Base-by-base conservation (phyloP, 2,797 vertebrate species). In the Enteromius paludinosus region DNA sequence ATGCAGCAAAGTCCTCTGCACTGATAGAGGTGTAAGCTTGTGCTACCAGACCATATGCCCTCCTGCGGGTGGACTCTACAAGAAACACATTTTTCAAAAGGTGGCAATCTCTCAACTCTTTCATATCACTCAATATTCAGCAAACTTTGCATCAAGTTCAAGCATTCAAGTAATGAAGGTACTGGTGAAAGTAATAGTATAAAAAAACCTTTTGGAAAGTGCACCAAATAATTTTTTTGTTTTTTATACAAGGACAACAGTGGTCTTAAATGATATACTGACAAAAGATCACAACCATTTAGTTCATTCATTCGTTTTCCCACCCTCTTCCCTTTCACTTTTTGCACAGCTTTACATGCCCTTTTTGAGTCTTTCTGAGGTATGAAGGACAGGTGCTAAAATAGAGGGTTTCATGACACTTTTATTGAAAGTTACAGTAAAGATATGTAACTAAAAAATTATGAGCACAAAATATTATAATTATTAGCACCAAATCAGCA, bases 21-120 rank as follows among this genome's bases (percentile, higher is more conserved):
- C 95, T 87, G 88, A 99, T 98, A 38, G 98, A 99, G 15, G 98
- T 98, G 87, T 99, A 99, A 0, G 97, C 98, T 91, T 99, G 98
- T 3, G 98, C 97, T 85, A 99, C 98, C 45, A 99, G 92, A 5
- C 94, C 89, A 75, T 99, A 98, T 0, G 98, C 98, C 52, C 97
- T 91, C 68, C 96, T 95, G 80, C 97, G 93, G 0, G 97, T 99
- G 3, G 96, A 95, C 89, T 99, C 96, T 97, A 64, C 2, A n/a
- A 66, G 25, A 45, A 82, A 75, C 23, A 66, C 12, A 23, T 41
- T 59, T 30, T 74, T 41, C 5, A 45, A 77, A 23, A 45, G 23
- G 10, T 77, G 70, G 17, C 9, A n/a, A 33, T 52, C 69, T 30
- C 17, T 28, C 10, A 62, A 17, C 59, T 62, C 59, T 62, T 64